Base-by-base conservation (phyloP, 2,888 invertebrate genomes). In the Synergus itoensis region DNA sequence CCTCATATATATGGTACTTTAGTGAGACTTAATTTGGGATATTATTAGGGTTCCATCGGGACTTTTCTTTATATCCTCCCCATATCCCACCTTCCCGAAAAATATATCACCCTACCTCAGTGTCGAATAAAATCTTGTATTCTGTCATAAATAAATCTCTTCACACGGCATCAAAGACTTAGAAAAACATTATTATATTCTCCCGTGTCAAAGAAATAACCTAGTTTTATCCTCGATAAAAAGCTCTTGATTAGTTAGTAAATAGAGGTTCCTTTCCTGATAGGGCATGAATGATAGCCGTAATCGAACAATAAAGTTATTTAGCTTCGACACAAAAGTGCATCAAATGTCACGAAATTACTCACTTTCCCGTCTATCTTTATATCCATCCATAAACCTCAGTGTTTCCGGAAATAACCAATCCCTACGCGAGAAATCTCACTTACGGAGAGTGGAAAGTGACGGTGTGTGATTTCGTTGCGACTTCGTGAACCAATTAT, bases 401-500 rank as follows among this genome's bases (percentile, higher is more conserved):
- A 21, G 28, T 21, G 45, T 67, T 45, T 67, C 21, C 21, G 21
- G 67, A 67, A 67, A 67, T 67, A 67, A 45, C 43, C 43, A 43
- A 67, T 45, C 21, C 21, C 67, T 45, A 21, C 18, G 14, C 21
- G n/a, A 9, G 18, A 3, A 18, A n/a, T 18, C 18, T 57, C 57
- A 57, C 18, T n/a, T n/a, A 43, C 41, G 18, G 0, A 45, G 28
- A 21, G 67, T 67, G 4, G 43, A 67, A 67, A 28, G 41, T 67
- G 67, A 21, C 21, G 45, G 67, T 43, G 7, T 67, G 67, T 67
- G 67, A 67, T 67, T 67, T 67, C 21, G 21, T 43, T 67, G 43
- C 18, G 45, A 67, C 67, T 45, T 43, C 43, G 43, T 67, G 43
- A 67, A 67, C 67, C 67, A 67, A 67, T 67, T 67, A 67, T 67